Evolutionary conservation across 2,888 invertebrate species (phyloP).

Genomic region (Lutraria lutraria): DNA sequence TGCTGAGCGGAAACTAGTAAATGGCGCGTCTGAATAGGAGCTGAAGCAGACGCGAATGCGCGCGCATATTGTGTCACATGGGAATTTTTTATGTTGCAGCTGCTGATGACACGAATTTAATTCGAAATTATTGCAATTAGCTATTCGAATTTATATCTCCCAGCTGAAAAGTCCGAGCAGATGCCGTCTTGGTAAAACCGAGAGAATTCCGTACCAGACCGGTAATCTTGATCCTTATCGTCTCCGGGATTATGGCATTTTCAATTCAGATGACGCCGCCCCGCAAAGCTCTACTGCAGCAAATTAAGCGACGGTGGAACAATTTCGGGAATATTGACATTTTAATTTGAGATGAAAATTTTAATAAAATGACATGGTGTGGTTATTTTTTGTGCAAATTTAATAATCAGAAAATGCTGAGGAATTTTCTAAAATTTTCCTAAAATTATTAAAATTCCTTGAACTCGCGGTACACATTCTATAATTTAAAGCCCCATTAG

Average conservation of each 20-base stretch:
- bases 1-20: no score
- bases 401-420: no score
- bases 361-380: neutral
- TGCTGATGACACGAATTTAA: slow-evolving; percentile 21
- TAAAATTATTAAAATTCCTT: no score
- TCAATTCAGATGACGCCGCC: neutral
- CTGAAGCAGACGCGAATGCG: slow-evolving; percentile 15
- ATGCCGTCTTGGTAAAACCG: neutral
- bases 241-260: neutral
- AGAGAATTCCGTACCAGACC: neutral
- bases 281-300: neutral
- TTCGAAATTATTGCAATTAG: slow-evolving; percentile 20
- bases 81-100: slow-evolving; percentile 13
- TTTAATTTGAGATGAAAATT: neutral
- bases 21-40: neutral
- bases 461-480: no score
- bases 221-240: neutral
- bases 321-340: neutral
- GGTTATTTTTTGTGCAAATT: neutral
- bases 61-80: slow-evolving; percentile 18
- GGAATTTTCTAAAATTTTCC: no score
- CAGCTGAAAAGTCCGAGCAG: neutral
- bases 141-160: slow-evolving; percentile 5
- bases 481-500: no score
- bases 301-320: neutral